These are phyloP conservation scores for Drosophila suzukii DNA, from an alignment of 1,140 invertebrate species.

Conservation along the genomic window DNA sequence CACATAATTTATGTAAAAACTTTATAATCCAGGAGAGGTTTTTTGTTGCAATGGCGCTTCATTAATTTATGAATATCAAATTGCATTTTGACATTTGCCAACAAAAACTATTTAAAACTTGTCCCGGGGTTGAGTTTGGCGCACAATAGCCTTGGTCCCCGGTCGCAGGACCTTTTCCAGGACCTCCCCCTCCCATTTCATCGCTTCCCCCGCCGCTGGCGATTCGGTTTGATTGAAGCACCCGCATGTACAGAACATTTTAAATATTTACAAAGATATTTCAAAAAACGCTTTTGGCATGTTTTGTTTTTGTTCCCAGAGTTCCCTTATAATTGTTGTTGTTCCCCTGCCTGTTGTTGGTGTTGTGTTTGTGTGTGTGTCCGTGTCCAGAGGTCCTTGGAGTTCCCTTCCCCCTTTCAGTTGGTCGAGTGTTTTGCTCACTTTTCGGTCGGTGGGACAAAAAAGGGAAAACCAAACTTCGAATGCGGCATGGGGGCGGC, in stretches of 20 bases:
- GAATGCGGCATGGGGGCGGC: constrained; percentile 67
- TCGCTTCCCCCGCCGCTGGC: constrained; percentile 31
- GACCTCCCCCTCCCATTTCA: constrained; percentile 17
- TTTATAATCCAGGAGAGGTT: constrained; percentile 56
- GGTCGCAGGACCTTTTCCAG: constrained; percentile 26
- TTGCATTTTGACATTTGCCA: constrained; percentile 76
- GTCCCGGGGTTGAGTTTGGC: constrained; percentile 12
- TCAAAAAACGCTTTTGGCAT: constrained; percentile 81
- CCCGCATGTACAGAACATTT: constrained; percentile 80
- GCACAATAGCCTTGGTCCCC: constrained; percentile 27
- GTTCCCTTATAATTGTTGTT: constrained; percentile 48
- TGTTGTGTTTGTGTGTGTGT: constrained; percentile 26
- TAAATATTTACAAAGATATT: constrained; percentile 84
- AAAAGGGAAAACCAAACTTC: constrained; percentile 72
- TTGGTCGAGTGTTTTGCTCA: constrained; percentile 71
- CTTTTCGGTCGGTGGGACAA: constrained; percentile 52
- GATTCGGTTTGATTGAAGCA: constrained; percentile 79
- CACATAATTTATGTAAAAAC: constrained; percentile 73
- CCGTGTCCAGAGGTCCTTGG: constrained; percentile 49
- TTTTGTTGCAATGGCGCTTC: constrained; percentile 63
- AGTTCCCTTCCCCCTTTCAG: constrained; percentile 31
- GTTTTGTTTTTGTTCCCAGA: constrained; percentile 54
- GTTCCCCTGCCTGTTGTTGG: constrained; percentile 10
- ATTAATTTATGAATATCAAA: constrained; percentile 83
- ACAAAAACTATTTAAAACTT: constrained; percentile 81